phyloP scores from a whole-genome alignment of 2,888 invertebrate species.

The Aleiodes testaceus region DNA sequence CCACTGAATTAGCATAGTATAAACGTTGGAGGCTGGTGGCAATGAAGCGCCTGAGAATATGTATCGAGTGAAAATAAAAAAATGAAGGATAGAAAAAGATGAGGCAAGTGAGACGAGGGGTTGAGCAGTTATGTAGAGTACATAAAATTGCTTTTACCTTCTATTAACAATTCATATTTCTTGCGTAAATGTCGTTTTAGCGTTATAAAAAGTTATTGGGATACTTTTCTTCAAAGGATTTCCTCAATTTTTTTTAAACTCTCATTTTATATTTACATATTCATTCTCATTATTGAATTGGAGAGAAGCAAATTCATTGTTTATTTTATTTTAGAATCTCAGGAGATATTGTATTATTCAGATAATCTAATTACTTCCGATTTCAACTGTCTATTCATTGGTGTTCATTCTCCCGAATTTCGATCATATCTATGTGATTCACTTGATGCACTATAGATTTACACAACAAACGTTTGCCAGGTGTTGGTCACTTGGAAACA shows the following conservation, averaged over 20 bases:
- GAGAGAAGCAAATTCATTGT: not conserved
- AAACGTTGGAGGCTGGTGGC: constrained; percentile 33
- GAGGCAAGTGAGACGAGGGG: constrained; percentile 37
- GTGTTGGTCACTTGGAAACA: constrained; percentile 58
- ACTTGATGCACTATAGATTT: not conserved
- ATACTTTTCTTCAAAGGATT: constrained; percentile 52
- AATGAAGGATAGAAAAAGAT: not conserved
- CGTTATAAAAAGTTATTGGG: constrained; percentile 68
- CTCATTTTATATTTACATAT: no score
- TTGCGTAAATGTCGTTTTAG: constrained; percentile 62
- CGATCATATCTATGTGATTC: constrained; percentile 31
- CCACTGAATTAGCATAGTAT: constrained; percentile 63
- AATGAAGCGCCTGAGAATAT: constrained; percentile 42
- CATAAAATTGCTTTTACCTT: constrained; percentile 72
- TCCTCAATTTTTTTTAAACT: constrained; percentile 23
- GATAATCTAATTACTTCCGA: constrained; percentile 65
- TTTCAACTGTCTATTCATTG: constrained; percentile 55
- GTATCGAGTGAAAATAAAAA: constrained; percentile 27
- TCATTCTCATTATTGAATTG: no score
- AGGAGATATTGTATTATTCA: not conserved
- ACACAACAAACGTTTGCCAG: constrained; percentile 47
- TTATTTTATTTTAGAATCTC: constrained; percentile 2
- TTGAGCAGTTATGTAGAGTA: constrained; percentile 65
- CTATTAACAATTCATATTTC: constrained; percentile 72
- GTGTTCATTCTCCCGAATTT: constrained; percentile 62